Evolutionary conservation across 2,888 invertebrate species (phyloP), one percentile per base, ranked within the genome.

Genomic region (Ophion slaviceki): DNA sequence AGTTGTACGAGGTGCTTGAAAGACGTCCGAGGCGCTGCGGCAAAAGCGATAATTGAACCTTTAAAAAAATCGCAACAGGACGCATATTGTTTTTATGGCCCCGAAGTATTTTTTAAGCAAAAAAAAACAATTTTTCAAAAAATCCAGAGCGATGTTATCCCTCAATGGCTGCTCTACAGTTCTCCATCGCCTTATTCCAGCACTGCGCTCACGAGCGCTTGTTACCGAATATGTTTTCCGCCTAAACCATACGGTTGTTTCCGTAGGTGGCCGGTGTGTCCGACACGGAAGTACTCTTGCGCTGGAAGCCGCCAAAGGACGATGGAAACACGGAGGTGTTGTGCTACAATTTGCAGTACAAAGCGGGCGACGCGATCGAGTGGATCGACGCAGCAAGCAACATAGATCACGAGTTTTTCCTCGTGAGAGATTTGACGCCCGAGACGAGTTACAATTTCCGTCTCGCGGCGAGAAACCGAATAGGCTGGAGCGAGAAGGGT

Each of bases 401-500:
- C 92, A 98, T 99, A 87, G 98, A 98, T 94, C 98, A 98, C 91
- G 99, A 99, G 93, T 99, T 98, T 94, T 99, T 96, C 93, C 95
- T 99, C 20, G 95, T 99, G 1, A 95, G 96, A 88, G 96, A 97
- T 87, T 95, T 99, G n/a, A 95, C 96, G 77, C 96, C 98, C 0
- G 96, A 96, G 88, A 97, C 96, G 45, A 96, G 96, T 90, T 99
- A 99, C 94, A 96, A 98, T 89, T 99, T 99, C 95, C 95, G 99
- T 83, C 95, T 99, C 47, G 96, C 98, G 0, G 98, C 98, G 0
- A 95, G 96, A 88, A 99, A 99, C 94, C 96, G 96, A 77, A 98
- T 99, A 92, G 99, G 99, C 0, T 98, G 98, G 97, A 98, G 99
- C 94, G 97, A 97, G 79, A 97, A 97, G 92, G 98, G 98, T 70